Evolutionary conservation across 2,888 invertebrate species (phyloP).

Genomic region (Drosophila cognata): DNA sequence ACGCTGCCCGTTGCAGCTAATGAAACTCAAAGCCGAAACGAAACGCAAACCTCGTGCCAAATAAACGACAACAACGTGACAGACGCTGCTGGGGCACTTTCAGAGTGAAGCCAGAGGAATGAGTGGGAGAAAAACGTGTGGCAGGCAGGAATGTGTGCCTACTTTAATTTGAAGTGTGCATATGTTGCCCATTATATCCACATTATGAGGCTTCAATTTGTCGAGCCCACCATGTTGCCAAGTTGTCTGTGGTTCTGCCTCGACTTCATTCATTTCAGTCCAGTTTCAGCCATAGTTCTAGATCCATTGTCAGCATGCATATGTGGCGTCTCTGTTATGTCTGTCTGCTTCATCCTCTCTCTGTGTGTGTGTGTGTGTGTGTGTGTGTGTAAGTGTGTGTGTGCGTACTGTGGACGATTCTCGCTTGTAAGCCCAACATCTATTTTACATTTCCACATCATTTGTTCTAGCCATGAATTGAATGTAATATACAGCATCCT

Average conservation of each 20-base stretch:
- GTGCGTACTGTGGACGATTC: constrained; percentile 4
- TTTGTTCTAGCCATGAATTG: constrained; percentile 82
- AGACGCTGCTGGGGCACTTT: constrained; percentile 35
- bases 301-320: constrained; percentile 21
- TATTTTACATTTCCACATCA: constrained; percentile 84
- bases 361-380: neutral
- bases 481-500: constrained; percentile 74
- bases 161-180: constrained; percentile 76
- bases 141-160: constrained; percentile 19
- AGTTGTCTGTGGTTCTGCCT: constrained; percentile 2
- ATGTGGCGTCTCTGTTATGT: constrained; percentile 24
- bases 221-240: constrained; percentile 5
- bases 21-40: constrained; percentile 55
- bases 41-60: constrained; percentile 14
- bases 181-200: constrained; percentile 68
- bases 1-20: constrained; percentile 72
- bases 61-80: constrained; percentile 67
- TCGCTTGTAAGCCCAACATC: constrained; percentile 70
- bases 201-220: constrained; percentile 62
- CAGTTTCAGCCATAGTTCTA: constrained; percentile 1
- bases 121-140: constrained; percentile 4
- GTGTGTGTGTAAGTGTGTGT: neutral
- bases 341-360: constrained; percentile 18
- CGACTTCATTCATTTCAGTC: constrained; percentile 20
- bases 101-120: constrained; percentile 25